Conservation (phyloP, 2,113 vertebrate genomes). For the Zosterops japonicus region DNA sequence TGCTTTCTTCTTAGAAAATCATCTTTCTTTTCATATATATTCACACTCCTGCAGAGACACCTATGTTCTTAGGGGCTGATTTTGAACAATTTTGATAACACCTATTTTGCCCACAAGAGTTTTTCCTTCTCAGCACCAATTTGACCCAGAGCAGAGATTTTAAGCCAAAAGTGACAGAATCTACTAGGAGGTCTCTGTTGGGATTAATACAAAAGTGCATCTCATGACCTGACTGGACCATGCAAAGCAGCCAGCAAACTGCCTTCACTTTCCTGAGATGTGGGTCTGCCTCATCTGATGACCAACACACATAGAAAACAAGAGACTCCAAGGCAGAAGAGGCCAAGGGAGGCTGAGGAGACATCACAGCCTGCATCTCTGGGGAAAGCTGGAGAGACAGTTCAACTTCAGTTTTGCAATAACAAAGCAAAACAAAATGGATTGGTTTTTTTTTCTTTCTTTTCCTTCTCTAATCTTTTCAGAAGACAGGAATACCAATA, state of each 20-base stretch:
- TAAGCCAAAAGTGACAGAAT: not conserved
- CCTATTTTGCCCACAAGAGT: not conserved
- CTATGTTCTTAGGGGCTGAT: not conserved
- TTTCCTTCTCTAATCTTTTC: not conserved
- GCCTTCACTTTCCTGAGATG: not conserved
- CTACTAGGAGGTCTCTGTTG: not conserved
- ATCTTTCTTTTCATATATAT: not conserved
- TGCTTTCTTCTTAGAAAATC: not conserved
- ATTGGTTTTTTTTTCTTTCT: not conserved
- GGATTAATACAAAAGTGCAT: not conserved
- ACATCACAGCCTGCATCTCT: not conserved
- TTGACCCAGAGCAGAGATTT: not conserved
- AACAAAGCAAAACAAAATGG: not conserved
- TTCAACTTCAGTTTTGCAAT: not conserved
- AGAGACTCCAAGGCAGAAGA: fast-evolving
- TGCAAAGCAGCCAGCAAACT: not conserved
- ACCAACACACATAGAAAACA: not conserved
- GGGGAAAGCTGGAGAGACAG: not conserved
- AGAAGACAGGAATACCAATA: not conserved
- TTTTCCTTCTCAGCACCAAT: not conserved
- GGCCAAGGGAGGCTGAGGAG: not conserved
- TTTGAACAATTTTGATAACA: not conserved
- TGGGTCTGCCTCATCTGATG: not conserved
- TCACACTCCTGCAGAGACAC: not conserved
- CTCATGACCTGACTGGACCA: not conserved